Conservation (phyloP, 35 echinoderm and acorn worm genomes). For the Lytechinus pictus region DNA sequence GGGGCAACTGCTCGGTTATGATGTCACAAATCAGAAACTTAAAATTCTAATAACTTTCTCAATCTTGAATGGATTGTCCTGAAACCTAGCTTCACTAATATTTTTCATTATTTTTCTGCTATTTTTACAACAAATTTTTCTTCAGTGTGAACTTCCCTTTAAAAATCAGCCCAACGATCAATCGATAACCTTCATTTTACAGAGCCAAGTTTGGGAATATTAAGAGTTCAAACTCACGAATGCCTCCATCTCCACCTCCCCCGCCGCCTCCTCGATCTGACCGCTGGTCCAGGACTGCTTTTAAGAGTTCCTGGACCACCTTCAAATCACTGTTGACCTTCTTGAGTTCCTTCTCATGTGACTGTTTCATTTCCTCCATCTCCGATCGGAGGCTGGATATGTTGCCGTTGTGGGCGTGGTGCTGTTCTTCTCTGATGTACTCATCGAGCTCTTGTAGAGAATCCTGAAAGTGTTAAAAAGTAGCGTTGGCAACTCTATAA, state of each 20-base stretch:
- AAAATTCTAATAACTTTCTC: no score
- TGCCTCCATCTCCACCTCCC: conserved; percentile 12
- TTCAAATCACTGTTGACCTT: conserved; percentile 34
- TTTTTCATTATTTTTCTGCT: no score
- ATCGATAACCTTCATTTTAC: no score
- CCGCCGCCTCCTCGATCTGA: neutral
- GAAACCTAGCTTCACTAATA: no score
- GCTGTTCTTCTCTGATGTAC: conserved; percentile 39
- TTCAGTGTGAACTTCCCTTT: no score
- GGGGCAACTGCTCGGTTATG: no score
- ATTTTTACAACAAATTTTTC: no score
- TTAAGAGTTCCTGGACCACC: conserved; percentile 29
- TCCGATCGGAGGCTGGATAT: neutral
- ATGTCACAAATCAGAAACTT: no score
- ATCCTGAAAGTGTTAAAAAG: neutral
- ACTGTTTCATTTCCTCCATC: neutral
- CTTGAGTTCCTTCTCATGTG: neutral
- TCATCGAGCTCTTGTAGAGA: conserved; percentile 37
- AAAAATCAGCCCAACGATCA: no score
- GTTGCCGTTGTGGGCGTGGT: neutral
- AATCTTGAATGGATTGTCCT: no score
- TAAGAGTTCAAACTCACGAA: neutral
- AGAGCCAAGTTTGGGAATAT: no score
- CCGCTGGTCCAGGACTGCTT: conserved; percentile 28
- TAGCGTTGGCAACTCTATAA: no score